Base-by-base conservation (phyloP, 2,113 vertebrate genomes). In the Azemiops feae region DNA sequence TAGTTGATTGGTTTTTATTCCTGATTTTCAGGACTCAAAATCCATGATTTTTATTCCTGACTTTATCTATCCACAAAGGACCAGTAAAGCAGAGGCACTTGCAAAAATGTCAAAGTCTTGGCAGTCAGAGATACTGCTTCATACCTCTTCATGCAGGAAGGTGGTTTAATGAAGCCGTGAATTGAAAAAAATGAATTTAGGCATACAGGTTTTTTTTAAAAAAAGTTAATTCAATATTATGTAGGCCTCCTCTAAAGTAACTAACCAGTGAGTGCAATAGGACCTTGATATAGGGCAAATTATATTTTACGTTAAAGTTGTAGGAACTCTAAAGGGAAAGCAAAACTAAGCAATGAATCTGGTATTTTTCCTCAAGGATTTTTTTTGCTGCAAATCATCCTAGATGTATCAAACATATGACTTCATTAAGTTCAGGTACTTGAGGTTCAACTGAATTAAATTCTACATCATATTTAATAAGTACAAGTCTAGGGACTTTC, bases 341-440 rank as follows among this genome's bases (percentile, higher is more conserved):
- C 30, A 50, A 88, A 47, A 86, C 74, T 81, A 81, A 43, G n/a
- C 87, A 91, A 90, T 87, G 22, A 91, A 58, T n/a, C 81, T 90
- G 74, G 27, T 90, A 87, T 69, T 91, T 89, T 50, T n/a, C 53
- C n/a, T 50, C 52, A 89, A 50, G 39, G 54, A 45, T 45, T 60
- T 89, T 91, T 60, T 93, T 91, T 92, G 45, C 54, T 85, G 91
- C 87, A 89, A 93, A 93, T 92, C 90, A 89, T 43, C 69, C 52
- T 23, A 69, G 43, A 25, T 91, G 58, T 58, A 55, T 85, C 69
- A 93, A 81, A 34, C 54, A 45, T n/a, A 25, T 60, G 53, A 16
- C 60, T 91, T 91, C 90, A 89, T 93, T 91, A 93, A 58, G 30
- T 89, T 92, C 23, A 53, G 54, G 54, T 92, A 43, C n/a, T 53